Base-by-base conservation (phyloP, 2,888 invertebrate genomes). In the Neoitamus cyanurus region DNA sequence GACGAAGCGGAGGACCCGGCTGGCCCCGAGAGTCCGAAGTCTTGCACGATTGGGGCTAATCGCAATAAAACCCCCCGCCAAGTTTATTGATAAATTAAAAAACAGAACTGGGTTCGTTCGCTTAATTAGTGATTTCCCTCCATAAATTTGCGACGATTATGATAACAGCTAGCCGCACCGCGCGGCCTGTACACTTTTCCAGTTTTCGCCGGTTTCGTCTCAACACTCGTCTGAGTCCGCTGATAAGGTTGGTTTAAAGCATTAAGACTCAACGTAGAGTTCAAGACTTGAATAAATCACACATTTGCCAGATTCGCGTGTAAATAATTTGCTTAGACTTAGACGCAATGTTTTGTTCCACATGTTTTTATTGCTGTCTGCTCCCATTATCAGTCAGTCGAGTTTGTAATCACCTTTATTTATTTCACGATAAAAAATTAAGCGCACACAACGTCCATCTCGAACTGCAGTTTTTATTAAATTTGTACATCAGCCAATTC, bases 291-390 rank as follows among this genome's bases (percentile, higher is more conserved):
- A 58, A 58, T 58, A 58, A 58, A 58, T 58, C 58, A 58, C 58
- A 58, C 58, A 58, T 58, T 58, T 58, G 9, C 25, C 58, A 58
- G 58, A 58, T 58, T 58, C 58, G 58, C 58, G 25, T 58, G 58
- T 58, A 58, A 58, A 58, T 58, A 58, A 20, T 58, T 58, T 15
- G 20, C 58, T 25, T 58, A 58, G 58, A 58, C 58, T 58, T 58
- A 58, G 58, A 58, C 58, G 58, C 58, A 58, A 58, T 58, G 58
- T 58, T 58, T 58, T 58, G 58, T 58, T 58, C 58, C 58, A 58
- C 1, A 58, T 58, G 20, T 25, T n/a, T 58, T 58, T 58, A 58
- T 58, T 15, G 20, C 58, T 58, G 58, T 58, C 58, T 58, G 58
- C 58, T 58, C 20, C 20, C 20, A 58, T 25, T 58, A 58, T 58